phyloP scores from a whole-genome alignment of 2,888 invertebrate species.

The Melipona bicolor region DNA sequence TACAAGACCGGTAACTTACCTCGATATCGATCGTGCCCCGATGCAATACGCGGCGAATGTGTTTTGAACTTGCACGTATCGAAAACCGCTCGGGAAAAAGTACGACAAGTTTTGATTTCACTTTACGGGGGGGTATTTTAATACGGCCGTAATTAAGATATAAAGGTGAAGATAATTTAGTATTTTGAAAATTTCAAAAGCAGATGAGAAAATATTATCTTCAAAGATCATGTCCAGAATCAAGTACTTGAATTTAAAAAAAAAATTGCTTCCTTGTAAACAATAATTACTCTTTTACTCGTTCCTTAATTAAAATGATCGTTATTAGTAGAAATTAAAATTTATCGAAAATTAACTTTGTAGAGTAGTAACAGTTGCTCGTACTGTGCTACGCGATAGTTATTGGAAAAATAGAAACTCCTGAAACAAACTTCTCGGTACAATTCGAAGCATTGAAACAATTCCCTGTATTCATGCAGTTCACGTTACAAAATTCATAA shows the following conservation, averaged over 20 bases:
- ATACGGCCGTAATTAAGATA: no score
- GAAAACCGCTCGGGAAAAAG: not conserved
- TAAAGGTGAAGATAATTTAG: no score
- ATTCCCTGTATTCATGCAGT: not conserved
- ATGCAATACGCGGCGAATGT: not conserved
- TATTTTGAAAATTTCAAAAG: no score
- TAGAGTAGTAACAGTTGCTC: not conserved
- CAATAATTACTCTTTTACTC: no score
- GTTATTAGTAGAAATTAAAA: not conserved
- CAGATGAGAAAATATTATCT: no score
- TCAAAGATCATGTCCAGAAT: no score
- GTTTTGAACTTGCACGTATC: not conserved
- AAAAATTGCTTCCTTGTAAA: no score
- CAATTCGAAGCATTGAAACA: not conserved
- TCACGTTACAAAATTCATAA: no score
- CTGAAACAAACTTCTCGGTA: not conserved
- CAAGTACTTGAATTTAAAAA: no score
- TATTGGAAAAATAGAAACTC: not conserved
- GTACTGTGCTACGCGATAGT: no score
- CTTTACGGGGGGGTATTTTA: no score
- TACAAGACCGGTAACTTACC: conserved; percentile 24
- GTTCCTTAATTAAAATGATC: not conserved
- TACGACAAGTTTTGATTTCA: not conserved
- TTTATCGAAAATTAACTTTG: not conserved
- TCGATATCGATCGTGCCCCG: conserved; percentile 24